A percentile compares a stretch with the other conserved stretches of the same genome.
Conservation (phyloP, 2,797 vertebrate genomes). For the Chelidonichthys spinosus region DNA sequence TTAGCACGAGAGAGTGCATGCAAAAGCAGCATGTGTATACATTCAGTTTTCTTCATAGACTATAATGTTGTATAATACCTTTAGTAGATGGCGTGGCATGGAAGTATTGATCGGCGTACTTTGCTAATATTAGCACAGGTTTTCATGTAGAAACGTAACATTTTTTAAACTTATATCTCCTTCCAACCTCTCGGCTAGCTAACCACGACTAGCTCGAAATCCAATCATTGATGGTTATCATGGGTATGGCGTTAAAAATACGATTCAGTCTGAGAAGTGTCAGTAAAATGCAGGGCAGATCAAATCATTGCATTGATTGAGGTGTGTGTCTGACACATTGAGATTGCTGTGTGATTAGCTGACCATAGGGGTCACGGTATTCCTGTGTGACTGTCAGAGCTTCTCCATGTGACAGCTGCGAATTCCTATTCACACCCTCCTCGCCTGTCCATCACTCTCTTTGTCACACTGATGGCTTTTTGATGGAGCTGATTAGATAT, state of each 20-base stretch:
- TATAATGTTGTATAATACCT: too few relatives aligned
- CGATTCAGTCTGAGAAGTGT: not conserved
- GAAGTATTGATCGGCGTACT: too few relatives aligned
- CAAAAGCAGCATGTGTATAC: too few relatives aligned
- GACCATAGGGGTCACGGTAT: not conserved
- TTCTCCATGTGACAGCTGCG: constrained; percentile 7
- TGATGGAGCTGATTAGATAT: not conserved
- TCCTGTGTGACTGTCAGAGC: not conserved
- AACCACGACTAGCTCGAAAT: too few relatives aligned
- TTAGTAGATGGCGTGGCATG: too few relatives aligned
- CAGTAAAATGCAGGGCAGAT: not conserved
- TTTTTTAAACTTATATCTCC: too few relatives aligned
- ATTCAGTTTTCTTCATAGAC: too few relatives aligned
- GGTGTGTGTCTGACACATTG: constrained; percentile 2
- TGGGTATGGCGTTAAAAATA: not conserved
- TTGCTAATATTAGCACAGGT: too few relatives aligned
- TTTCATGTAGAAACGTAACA: too few relatives aligned
- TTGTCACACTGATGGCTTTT: constrained; percentile 13
- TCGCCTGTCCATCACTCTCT: not conserved
- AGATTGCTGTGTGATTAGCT: constrained; percentile 8
- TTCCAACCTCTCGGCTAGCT: too few relatives aligned
- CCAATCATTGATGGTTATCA: too few relatives aligned
- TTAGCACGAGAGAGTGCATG: too few relatives aligned
- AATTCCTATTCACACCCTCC: not conserved
- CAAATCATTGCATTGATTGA: not conserved